phyloP scores from a whole-genome alignment of 2,113 vertebrate species.

The Heloderma charlesbogerti region DNA sequence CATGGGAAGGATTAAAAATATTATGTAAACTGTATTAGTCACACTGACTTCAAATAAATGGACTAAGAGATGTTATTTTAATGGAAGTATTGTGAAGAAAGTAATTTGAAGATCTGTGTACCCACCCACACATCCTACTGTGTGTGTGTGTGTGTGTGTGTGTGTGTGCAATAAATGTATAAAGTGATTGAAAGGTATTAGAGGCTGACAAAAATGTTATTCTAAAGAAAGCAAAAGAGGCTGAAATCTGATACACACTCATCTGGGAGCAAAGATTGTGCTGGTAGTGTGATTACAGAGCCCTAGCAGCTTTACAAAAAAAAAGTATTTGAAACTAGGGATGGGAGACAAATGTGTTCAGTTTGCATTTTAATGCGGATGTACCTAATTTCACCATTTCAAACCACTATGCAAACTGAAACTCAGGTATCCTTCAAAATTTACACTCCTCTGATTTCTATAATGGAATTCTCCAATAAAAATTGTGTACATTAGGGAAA shows the following conservation, averaged over 20 bases:
- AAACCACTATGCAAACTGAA: too few species aligned
- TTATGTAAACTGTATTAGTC: not conserved
- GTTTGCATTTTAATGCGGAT: too few species aligned
- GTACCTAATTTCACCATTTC: too few species aligned
- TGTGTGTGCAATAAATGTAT: not conserved
- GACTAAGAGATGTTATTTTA: not conserved
- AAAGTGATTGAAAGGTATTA: not conserved
- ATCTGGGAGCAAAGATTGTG: too few species aligned
- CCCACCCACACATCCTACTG: not conserved
- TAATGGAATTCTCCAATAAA: too few species aligned
- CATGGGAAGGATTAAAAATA: not conserved
- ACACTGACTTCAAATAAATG: not conserved
- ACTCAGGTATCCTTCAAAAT: too few species aligned
- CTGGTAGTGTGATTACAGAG: not conserved
- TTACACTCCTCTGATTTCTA: too few species aligned
- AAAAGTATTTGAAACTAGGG: too few species aligned
- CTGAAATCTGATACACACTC: too few species aligned
- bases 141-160: not conserved
- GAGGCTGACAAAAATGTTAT: not conserved
- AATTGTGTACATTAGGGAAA: too few species aligned
- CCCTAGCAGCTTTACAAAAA: too few species aligned
- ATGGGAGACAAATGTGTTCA: too few species aligned
- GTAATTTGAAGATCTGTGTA: not conserved
- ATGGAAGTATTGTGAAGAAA: not conserved
- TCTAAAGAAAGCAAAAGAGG: not conserved